Base-by-base conservation (phyloP, 2,797 vertebrate genomes). In the Hipposideros larvatus region DNA sequence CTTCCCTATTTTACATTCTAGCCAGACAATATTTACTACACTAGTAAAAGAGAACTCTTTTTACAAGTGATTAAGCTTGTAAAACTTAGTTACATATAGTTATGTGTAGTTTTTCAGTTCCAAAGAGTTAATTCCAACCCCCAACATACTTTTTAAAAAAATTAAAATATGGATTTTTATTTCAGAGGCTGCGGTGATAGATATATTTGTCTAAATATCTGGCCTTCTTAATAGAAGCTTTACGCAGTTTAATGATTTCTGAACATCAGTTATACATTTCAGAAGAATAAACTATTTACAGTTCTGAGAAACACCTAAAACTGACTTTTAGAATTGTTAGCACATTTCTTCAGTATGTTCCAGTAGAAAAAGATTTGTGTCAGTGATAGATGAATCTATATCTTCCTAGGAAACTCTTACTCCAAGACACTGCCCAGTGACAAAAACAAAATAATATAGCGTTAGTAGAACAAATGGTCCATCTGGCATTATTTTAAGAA, bases 161-260 rank as follows among this genome's bases (percentile, higher is more conserved):
- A 37, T 78, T 46, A 51, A 84, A 41, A 61, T 51, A 82, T 4
- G 15, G 51, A 41, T 61, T 79, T 88, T 94, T 41, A 75, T 70
- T 71, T 61, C 57, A 93, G 61, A 82, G 28, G n/a, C 46, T 57
- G 26, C 43, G 22, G 18, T 41, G 2, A 55, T 70, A n/a, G 18
- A 91, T 88, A 51, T 59, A 74, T 31, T 75, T 71, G 59, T 89
- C 79, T 86, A 92, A 92, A 41, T 61, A 85, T 65, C 11, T 82
- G 57, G 18, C 22, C 34, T 94, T 86, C 79, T 86, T 46, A 89
- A 65, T 55, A 87, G 48, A 75, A 90, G 75, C 79, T 88, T 24
- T 63, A 57, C n/a, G 55, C 43, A 71, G 37, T 55, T 86, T 94
- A 71, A 65, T 90, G 61, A 94, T 14, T 91, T 83, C 34, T 94